A percentile compares a stretch with the other conserved stretches of the same genome.
Evolutionary conservation across 2,888 invertebrate genomes (phyloP).

Genomic region (Tortricodes alternella): DNA sequence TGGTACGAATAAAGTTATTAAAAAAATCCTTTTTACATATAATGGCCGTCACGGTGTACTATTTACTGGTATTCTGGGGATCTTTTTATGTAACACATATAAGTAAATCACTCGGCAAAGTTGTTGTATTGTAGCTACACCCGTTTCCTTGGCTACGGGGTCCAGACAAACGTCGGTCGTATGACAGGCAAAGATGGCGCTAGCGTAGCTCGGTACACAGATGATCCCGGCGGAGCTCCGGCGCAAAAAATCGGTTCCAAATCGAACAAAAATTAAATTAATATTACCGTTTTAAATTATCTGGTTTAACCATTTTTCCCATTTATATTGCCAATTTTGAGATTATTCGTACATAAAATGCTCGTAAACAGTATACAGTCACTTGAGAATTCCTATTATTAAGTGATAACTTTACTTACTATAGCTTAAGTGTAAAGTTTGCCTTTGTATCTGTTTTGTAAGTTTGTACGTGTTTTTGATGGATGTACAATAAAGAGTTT

Average conservation of each 20-base stretch:
- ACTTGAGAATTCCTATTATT: too few species aligned
- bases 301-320: too few species aligned
- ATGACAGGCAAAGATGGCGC: slow-evolving; percentile 30
- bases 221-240: slow-evolving; percentile 17
- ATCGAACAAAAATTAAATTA: too few species aligned
- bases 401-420: too few species aligned
- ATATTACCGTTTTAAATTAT: too few species aligned
- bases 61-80: slow-evolving; percentile 19
- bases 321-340: too few species aligned
- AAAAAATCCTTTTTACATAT: slow-evolving; percentile 12
- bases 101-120: slow-evolving; percentile 64
- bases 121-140: slow-evolving; percentile 79
- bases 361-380: too few species aligned
- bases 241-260: slow-evolving; percentile 16
- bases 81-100: slow-evolving; percentile 66
- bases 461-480: too few species aligned
- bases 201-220: slow-evolving; percentile 20
- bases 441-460: too few species aligned
- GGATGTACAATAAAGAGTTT: too few species aligned
- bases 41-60: slow-evolving; percentile 20
- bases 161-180: slow-evolving; percentile 51
- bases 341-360: too few species aligned
- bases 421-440: too few species aligned
- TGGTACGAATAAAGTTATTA: not conserved
- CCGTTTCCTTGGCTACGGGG: slow-evolving; percentile 81